Base-by-base conservation (phyloP, 2,113 vertebrate genomes). In the Osmerus mordax region DNA sequence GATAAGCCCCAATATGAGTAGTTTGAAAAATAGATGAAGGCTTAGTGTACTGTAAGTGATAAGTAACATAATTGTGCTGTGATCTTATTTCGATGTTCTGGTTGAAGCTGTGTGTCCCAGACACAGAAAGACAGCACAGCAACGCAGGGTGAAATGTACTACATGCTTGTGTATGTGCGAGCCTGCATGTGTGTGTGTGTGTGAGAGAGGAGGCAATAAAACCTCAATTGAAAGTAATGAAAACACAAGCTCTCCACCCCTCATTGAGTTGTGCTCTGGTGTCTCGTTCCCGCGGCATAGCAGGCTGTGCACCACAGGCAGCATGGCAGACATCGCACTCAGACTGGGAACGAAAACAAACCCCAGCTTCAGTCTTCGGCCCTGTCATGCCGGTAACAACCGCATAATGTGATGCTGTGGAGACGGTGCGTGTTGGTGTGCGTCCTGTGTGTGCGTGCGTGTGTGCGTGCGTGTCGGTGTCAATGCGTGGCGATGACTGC, bases 401-500 rank as follows among this genome's bases (percentile, higher is more conserved):
- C 41, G 9, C 41, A 56, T n/a, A 56, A 15, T 18, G 15, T 56
- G 54, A 56, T 56, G 54, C 16, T 15, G 14, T 15, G 14, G 54
- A 18, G 54, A 18, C 15, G 5, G 54, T n/a, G 54, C n/a, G 52
- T 56, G 54, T 56, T 3, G 3, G 56, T 41, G 23, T 16, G 52
- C 11, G 61, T 23, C 9, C 19, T 18, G 53, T 73, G 67, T 21
- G 58, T 32, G 47, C 62, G 16, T 65, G 41, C 41, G 14, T 32
- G 47, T 67, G 21, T 65, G 41, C 41, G 14, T 72, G 65, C 69
- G 14, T 58, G 66, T 65, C 18, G 14, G 19, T 62, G 47, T 23
- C 47, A 32, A 52, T 72, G 18, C 53, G 55, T 58, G 55, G 28
- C 25, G 63, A 64, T 14, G 32, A 71, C 8, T 70, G 4, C 1